These are phyloP conservation scores for Hyppa rectilinea DNA, from an alignment of 2,888 invertebrate species.

Conservation along the genomic window DNA sequence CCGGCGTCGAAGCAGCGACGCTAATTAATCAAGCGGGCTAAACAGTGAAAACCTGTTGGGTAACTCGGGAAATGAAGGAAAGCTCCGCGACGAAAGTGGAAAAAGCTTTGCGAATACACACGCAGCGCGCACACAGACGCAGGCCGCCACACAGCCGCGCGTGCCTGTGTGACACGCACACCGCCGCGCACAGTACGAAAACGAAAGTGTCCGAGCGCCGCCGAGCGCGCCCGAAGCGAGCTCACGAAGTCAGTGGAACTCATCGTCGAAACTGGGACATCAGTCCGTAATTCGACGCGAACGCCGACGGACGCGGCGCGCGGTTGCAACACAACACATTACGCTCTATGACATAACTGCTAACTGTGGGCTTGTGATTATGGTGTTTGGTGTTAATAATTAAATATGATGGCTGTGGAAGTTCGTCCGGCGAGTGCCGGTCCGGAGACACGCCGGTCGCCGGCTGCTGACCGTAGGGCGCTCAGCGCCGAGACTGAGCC, in stretches of 20 bases:
- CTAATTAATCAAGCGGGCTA: constrained; percentile 72
- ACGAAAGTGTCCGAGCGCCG: constrained; percentile 89
- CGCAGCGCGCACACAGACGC: constrained; percentile 66
- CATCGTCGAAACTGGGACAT: constrained; percentile 92
- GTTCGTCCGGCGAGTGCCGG: constrained; percentile 86
- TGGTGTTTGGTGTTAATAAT: constrained; percentile 85
- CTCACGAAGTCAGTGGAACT: constrained; percentile 91
- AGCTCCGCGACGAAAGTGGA: constrained; percentile 88
- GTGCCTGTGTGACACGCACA: constrained; percentile 57
- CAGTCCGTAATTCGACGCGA: constrained; percentile 91
- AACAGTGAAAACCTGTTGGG: constrained; percentile 84
- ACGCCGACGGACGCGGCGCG: constrained; percentile 86
- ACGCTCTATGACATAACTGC: constrained; percentile 89
- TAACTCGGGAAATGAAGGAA: constrained; percentile 88
- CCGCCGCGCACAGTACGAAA: constrained; percentile 84
- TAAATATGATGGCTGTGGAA: constrained; percentile 90
- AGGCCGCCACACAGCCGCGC: constrained; percentile 46
- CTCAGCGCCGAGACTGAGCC: constrained; percentile 84
- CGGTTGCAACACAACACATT: constrained; percentile 77
- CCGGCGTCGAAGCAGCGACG: constrained; percentile 57
- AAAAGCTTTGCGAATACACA: constrained; percentile 81
- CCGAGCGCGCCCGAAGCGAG: constrained; percentile 89
- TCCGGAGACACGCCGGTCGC: constrained; percentile 77
- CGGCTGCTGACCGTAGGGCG: constrained; percentile 79
- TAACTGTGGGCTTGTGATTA: constrained; percentile 83